These are phyloP conservation scores for Sycobia sp. DNA, from an alignment of 1,140 invertebrate species.

Conservation along the genomic window DNA sequence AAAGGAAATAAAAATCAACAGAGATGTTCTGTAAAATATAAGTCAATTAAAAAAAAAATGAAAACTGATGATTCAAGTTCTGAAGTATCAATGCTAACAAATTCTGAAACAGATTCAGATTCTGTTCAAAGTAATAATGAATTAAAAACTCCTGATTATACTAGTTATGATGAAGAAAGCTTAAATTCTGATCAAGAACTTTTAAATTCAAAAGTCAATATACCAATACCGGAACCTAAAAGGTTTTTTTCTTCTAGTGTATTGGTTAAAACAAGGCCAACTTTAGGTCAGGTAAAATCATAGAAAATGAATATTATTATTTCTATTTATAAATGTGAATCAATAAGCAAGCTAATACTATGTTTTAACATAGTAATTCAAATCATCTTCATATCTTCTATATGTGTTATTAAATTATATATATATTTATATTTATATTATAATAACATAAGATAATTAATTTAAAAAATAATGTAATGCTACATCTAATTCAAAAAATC, in stretches of 20 bases:
- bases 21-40: neutral
- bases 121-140: constrained; percentile 20
- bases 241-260: neutral
- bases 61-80: neutral
- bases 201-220: constrained; percentile 4
- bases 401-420: no score
- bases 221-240: neutral
- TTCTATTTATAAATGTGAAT: no score
- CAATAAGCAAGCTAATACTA: no score
- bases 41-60: neutral
- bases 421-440: no score
- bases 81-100: constrained; percentile 1
- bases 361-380: no score
- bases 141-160: constrained; percentile 26
- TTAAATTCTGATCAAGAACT: constrained; percentile 23
- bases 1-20: neutral
- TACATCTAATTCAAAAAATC: no score
- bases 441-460: no score
- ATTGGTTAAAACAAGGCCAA: neutral
- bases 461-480: no score
- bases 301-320: no score
- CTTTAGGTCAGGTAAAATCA: no score
- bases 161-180: constrained; percentile 27
- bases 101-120: constrained; percentile 21
- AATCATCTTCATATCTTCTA: no score